Percentiles rank a stretch among this genome's conserved stretches.
Conservation (phyloP, 1,140 invertebrate species). For the Drosophila rufa region DNA sequence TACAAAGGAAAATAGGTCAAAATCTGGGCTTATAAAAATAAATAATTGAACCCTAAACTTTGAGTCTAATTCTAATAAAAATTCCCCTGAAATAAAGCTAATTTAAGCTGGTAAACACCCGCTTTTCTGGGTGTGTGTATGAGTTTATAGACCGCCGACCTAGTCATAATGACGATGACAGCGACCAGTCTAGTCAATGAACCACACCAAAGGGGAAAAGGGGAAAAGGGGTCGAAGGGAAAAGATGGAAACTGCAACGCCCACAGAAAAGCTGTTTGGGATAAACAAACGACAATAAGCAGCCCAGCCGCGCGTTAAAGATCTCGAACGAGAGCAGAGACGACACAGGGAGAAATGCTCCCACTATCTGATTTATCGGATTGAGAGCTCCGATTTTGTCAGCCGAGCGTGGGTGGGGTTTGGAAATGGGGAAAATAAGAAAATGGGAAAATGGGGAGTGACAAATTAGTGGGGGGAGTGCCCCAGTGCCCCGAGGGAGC, state of each 20-base stretch:
- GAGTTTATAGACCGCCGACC: background rate
- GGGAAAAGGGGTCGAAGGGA: background rate
- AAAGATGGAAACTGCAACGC: conserved; percentile 44
- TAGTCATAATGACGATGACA: conserved; percentile 35
- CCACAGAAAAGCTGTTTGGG: conserved; percentile 47
- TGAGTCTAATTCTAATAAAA: background rate
- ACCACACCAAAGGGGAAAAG: conserved; percentile 10
- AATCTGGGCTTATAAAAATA: no score
- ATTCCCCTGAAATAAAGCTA: background rate
- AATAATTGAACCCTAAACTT: no score
- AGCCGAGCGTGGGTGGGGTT: conserved; percentile 11
- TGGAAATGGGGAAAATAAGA: background rate
- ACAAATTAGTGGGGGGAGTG: conserved; percentile 1
- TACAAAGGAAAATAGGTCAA: background rate
- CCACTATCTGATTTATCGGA: conserved; percentile 38
- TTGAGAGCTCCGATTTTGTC: conserved; percentile 44
- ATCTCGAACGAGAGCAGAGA: conserved; percentile 31
- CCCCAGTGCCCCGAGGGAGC: background rate
- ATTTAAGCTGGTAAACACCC: background rate
- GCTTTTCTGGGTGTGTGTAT: conserved; percentile 9
- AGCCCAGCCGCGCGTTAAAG: conserved; percentile 25
- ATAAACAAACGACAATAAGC: conserved; percentile 53
- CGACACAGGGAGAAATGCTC: conserved; percentile 1
- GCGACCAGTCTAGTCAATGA: conserved; percentile 48
- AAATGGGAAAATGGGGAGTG: background rate